Percentiles rank a stretch among this genome's conserved stretches.
Conservation (phyloP, 2,797 vertebrate genomes). For the Tenualosa ilisha region DNA sequence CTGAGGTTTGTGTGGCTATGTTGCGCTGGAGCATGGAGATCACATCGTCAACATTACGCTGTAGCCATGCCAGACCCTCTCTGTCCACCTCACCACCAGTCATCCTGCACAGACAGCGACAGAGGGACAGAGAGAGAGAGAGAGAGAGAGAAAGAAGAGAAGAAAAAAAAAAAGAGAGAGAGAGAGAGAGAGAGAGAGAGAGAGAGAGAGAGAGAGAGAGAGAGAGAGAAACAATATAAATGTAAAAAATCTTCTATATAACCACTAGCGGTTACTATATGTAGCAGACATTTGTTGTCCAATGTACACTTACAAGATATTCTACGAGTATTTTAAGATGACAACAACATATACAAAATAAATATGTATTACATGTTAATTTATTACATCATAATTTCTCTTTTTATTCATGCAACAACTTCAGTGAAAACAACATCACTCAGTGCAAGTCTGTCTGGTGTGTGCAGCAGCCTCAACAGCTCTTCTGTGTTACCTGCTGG, state of each 20-base stretch:
- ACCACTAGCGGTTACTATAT: too few relatives aligned
- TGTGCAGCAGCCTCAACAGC: neutral
- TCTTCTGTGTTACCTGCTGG: constrained; percentile 72
- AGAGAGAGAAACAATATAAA: too few relatives aligned
- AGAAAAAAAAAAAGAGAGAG: too few relatives aligned
- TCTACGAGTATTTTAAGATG: too few relatives aligned
- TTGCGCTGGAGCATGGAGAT: constrained; percentile 81
- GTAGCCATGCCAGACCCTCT: constrained; percentile 81
- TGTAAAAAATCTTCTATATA: too few relatives aligned
- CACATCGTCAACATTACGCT: constrained; percentile 82
- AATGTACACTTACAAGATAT: too few relatives aligned
- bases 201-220: neutral
- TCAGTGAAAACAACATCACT: neutral
- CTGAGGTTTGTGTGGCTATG: constrained; percentile 64
- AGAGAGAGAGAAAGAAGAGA: neutral
- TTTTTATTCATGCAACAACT: too few relatives aligned
- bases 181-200: neutral
- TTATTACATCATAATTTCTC: too few relatives aligned
- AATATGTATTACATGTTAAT: too few relatives aligned
- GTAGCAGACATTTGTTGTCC: too few relatives aligned
- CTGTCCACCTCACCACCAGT: constrained; percentile 76
- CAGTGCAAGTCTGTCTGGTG: neutral
- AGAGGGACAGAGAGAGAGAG: neutral
- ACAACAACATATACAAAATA: too few relatives aligned
- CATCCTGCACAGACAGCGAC: constrained; percentile 49